These are phyloP conservation scores for Melanargia galathea DNA, from an alignment of 2,888 invertebrate species.

Conservation along the genomic window DNA sequence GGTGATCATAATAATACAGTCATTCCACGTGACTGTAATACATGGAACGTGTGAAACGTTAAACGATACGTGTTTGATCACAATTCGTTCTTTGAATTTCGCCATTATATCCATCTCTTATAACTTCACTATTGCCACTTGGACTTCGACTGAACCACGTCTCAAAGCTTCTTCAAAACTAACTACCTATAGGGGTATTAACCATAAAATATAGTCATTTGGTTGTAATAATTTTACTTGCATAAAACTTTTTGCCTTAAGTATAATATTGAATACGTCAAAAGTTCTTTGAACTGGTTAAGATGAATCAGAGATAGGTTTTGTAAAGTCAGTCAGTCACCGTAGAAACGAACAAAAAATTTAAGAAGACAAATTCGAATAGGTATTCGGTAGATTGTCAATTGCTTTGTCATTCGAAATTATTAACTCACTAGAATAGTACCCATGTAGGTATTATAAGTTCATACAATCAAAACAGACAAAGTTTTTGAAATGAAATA, in stretches of 20 bases:
- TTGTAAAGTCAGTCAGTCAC: constrained; percentile 41
- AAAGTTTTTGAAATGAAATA: too few species aligned
- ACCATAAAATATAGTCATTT: constrained; percentile 7
- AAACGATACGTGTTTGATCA: constrained; percentile 26
- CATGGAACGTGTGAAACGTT: constrained; percentile 19
- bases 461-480: too few species aligned
- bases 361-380: constrained; percentile 35
- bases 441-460: too few species aligned
- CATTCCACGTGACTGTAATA: constrained; percentile 22
- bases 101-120: neutral
- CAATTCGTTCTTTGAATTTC: constrained; percentile 18
- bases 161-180: neutral
- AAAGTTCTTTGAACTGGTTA: constrained; percentile 57
- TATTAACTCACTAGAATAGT: too few species aligned
- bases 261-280: constrained; percentile 45
- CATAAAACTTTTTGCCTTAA: constrained; percentile 41
- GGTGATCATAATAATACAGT: constrained; percentile 8
- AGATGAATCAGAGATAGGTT: constrained; percentile 49
- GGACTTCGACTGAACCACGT: neutral
- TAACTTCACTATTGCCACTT: constrained; percentile 1
- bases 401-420: neutral
- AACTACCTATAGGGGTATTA: neutral
- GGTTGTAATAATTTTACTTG: neutral
- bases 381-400: neutral
- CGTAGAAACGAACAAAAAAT: constrained; percentile 36